Evolutionary conservation across 2,797 vertebrate species (phyloP).

Genomic region (Mallotus villosus): DNA sequence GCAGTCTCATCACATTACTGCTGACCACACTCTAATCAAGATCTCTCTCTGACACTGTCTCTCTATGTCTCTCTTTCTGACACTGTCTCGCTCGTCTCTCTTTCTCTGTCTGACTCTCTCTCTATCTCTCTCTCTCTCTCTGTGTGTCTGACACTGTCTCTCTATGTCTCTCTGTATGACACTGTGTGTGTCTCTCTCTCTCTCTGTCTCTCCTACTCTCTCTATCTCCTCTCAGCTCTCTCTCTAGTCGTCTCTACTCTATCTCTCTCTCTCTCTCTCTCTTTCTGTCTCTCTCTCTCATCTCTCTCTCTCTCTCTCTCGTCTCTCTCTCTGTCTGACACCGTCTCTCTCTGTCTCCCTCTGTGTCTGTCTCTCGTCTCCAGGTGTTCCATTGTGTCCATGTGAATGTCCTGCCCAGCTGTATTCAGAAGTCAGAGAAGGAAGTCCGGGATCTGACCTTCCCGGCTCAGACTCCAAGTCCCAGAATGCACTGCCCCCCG

Average conservation of each 20-base stretch:
- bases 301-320: background rate
- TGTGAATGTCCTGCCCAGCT: slow-evolving; percentile 86
- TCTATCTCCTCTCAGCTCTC: background rate
- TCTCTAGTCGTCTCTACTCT: too few species aligned
- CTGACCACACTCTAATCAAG: background rate
- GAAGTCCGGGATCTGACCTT: background rate
- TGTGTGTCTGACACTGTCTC: too few species aligned
- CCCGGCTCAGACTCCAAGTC: too few species aligned
- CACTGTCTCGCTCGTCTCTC: background rate
- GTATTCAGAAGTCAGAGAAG: slow-evolving; percentile 72
- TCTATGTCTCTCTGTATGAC: background rate
- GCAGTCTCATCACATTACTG: too few species aligned
- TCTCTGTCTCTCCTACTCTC: background rate
- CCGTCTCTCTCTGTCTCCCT: background rate
- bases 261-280: background rate
- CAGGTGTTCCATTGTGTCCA: slow-evolving; percentile 90
- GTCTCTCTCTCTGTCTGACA: background rate
- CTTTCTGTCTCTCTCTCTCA: background rate
- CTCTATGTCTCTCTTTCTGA: background rate
- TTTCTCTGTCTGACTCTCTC: too few species aligned
- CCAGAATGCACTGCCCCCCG: slow-evolving; percentile 56
- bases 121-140: too few species aligned
- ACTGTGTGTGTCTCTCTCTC: background rate
- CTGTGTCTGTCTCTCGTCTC: background rate
- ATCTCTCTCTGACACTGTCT: too few species aligned